phyloP scores from a whole-genome alignment of 2,888 invertebrate species.

The Linyphia triangularis region DNA sequence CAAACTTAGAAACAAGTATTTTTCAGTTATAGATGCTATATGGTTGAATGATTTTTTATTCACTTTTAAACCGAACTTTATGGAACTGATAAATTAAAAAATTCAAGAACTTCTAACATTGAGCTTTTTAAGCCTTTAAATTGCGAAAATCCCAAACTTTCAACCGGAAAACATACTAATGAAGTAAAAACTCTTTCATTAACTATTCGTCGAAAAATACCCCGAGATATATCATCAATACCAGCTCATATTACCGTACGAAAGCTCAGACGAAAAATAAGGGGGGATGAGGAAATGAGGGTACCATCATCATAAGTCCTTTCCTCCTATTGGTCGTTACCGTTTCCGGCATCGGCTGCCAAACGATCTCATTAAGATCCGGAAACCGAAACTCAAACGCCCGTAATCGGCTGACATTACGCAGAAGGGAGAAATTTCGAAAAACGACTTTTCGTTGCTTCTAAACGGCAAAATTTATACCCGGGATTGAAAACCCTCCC shows the following conservation, averaged over 20 bases:
- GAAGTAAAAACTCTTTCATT: neutral
- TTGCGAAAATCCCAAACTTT: too few species aligned
- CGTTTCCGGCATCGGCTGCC: slow-evolving; percentile 69
- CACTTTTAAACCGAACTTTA: too few species aligned
- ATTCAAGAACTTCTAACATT: too few species aligned
- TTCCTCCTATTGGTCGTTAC: slow-evolving; percentile 71
- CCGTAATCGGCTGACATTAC: slow-evolving; percentile 58
- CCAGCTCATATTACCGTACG: neutral
- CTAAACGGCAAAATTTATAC: slow-evolving; percentile 56
- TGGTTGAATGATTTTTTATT: too few species aligned
- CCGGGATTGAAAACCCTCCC: slow-evolving; percentile 34
- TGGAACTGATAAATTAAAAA: too few species aligned
- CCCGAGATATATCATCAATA: neutral
- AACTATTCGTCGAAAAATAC: neutral
- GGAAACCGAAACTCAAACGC: slow-evolving; percentile 73
- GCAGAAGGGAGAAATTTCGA: slow-evolving; percentile 34
- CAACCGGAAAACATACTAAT: neutral
- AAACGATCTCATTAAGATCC: slow-evolving; percentile 75
- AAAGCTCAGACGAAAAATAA: neutral
- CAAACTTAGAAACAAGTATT: too few species aligned
- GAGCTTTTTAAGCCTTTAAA: too few species aligned
- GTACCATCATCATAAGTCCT: slow-evolving; percentile 55
- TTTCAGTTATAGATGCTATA: too few species aligned
- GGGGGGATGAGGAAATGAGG: slow-evolving; percentile 42
- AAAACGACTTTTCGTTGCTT: slow-evolving; percentile 45